A percentile compares a stretch with the other conserved stretches of the same genome.
These are phyloP conservation scores for Gryllus bimaculatus DNA, from an alignment of 1,140 invertebrate species.

Conservation along the genomic window DNA sequence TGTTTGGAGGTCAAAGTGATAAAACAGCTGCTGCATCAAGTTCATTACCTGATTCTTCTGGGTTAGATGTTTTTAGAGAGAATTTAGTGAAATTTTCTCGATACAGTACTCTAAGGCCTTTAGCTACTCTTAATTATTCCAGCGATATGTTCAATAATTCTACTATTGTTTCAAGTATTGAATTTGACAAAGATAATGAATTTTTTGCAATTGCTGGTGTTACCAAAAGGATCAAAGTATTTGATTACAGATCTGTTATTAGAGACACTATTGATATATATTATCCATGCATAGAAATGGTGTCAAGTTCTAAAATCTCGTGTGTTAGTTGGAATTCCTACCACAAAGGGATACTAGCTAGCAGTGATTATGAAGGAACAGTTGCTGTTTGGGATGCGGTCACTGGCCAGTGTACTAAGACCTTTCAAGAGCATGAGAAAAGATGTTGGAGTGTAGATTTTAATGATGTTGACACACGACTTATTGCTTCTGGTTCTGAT, in stretches of 20 bases:
- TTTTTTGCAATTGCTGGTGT: slow-evolving; percentile 95
- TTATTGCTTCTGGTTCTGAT: slow-evolving; percentile 90
- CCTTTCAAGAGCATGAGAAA: slow-evolving; percentile 88
- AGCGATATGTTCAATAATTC: slow-evolving; percentile 81
- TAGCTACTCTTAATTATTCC: slow-evolving; percentile 85
- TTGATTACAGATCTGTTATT: slow-evolving; percentile 81
- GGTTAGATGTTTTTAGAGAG: slow-evolving; percentile 72
- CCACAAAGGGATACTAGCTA: slow-evolving; percentile 80
- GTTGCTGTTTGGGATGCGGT: slow-evolving; percentile 90
- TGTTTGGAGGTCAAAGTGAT: slow-evolving; percentile 44
- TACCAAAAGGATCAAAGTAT: slow-evolving; percentile 89
- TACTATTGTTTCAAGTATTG: slow-evolving; percentile 92
- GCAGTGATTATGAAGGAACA: slow-evolving; percentile 92
- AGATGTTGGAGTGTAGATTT: slow-evolving; percentile 96
- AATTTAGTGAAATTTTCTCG: slow-evolving; percentile 82
- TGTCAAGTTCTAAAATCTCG: slow-evolving; percentile 89
- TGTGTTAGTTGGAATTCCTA: slow-evolving; percentile 93
- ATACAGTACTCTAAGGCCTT: slow-evolving; percentile 65
- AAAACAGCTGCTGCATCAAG: slow-evolving; percentile 30
- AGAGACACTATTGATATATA: slow-evolving; percentile 79
- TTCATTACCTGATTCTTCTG: slow-evolving; percentile 33
- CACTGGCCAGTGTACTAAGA: slow-evolving; percentile 61
- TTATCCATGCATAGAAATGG: slow-evolving; percentile 87
- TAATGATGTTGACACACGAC: slow-evolving; percentile 80
- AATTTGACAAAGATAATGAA: slow-evolving; percentile 95